Conservation (phyloP, 2,888 invertebrate species). For the Spialia ferax region DNA sequence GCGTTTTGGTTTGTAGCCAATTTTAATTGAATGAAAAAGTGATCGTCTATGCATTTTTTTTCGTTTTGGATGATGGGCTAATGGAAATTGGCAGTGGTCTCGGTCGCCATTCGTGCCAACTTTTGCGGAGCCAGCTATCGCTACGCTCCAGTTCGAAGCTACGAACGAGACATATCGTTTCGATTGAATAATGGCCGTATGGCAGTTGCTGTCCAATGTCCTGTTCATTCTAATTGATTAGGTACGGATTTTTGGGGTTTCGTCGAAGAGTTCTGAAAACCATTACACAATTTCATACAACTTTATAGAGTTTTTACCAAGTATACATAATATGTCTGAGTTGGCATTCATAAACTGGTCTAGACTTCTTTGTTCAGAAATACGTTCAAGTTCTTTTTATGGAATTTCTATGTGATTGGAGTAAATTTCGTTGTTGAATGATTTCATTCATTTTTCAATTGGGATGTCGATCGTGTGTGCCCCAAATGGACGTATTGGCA, state of each 20-base stretch:
- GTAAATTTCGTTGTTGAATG: conserved; percentile 71
- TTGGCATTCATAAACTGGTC: conserved; percentile 10
- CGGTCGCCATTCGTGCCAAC: conserved; percentile 80
- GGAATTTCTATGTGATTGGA: conserved; percentile 36
- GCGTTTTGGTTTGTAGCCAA: conserved; percentile 72
- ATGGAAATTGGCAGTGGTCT: conserved; percentile 86
- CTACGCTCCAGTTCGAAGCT: conserved; percentile 77
- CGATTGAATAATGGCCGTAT: conserved; percentile 84
- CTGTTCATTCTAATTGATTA: conserved; percentile 66
- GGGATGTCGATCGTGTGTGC: conserved; percentile 80
- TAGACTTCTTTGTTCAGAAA: conserved; percentile 23
- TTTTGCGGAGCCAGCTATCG: conserved; percentile 84
- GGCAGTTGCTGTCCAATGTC: conserved; percentile 68
- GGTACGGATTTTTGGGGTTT: conserved; percentile 36
- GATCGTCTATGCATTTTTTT: conserved; percentile 84
- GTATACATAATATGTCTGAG: background rate
- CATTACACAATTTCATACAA: background rate
- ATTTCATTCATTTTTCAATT: conserved; percentile 82
- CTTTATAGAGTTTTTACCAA: no score
- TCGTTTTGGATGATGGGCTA: conserved; percentile 86
- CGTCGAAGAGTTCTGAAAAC: background rate
- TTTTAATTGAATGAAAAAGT: conserved; percentile 87
- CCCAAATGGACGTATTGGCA: conserved; percentile 83
- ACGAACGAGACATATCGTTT: conserved; percentile 80
- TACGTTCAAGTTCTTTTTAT: conserved; percentile 30